Evolutionary conservation across 2,888 invertebrate species (phyloP), one percentile per base, ranked within the genome.

Genomic region (Drosophila neoperkinsi): DNA sequence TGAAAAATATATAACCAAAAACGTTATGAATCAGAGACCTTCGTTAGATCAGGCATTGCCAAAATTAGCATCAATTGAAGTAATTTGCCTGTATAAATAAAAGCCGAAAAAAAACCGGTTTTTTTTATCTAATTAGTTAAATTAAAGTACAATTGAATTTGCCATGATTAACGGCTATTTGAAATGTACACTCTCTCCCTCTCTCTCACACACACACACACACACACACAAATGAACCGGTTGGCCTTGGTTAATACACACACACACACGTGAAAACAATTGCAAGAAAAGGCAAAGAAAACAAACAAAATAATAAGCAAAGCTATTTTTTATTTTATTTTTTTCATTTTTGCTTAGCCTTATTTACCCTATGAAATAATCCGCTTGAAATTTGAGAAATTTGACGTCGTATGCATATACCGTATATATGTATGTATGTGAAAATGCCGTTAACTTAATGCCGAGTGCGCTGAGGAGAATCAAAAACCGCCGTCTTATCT

Each of bases 231-330:
- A 28, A 46, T 55, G n/a, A 71, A 80, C 82, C 61, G 73, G 81
- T 82, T 82, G 52, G 63, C 83, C 80, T 79, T 77, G 80, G 60
- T 64, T 30, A 57, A 58, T 50, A 25, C 57, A 55, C 13, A 69
- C 46, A 55, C 13, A 69, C 46, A 21, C 41, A 46, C 25, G 46
- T 16, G 46, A 53, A 49, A 66, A 62, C 58, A 76, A 79, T 75
- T 79, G 74, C 59, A 66, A 65, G 58, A 64, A 52, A 46, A 60
- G 50, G 31, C 34, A 49, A 38, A 6, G 18, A 28, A 49, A 56
- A 38, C 16, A 53, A 73, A 51, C 28, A 43, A 74, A 64, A 49
- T 38, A 72, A 57, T 43, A 59, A 38, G 49, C 69, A 38, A 62
- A 13, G 34, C 13, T 21, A 21, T 57, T 28, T 43, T 57, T 63